Evolutionary conservation across 1,140 invertebrate species (phyloP).

Genomic region (Mycetomoellerius zeteki): DNA sequence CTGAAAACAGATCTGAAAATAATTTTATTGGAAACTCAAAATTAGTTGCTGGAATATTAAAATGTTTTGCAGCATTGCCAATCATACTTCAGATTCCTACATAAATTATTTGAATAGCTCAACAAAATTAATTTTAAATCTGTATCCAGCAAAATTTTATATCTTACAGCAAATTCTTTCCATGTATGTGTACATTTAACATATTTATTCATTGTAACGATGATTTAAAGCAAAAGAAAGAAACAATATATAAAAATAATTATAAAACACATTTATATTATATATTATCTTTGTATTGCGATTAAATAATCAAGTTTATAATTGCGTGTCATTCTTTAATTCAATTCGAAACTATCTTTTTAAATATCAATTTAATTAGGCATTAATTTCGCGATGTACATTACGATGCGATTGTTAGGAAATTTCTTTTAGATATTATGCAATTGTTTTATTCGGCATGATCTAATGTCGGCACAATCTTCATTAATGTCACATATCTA

Average conservation of each 20-base stretch:
- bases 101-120: no score
- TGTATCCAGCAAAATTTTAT: no score
- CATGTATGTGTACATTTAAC: neutral
- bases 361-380: neutral
- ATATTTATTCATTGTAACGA: neutral
- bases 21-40: no score
- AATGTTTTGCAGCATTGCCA: no score
- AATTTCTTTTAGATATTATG: neutral
- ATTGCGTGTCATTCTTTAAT: neutral
- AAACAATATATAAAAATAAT: neutral
- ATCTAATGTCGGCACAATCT: no score
- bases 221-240: neutral
- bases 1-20: no score
- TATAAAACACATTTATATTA: neutral
- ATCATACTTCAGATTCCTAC: no score
- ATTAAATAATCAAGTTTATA: slow-evolving; percentile 6
- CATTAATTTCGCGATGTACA: neutral
- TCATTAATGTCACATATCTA: neutral
- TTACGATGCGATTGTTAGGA: neutral
- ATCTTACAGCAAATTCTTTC: neutral
- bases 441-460: no score
- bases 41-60: no score
- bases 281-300: neutral
- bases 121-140: no score
- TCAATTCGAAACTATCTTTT: neutral